Conservation (phyloP, 2,888 invertebrate species). For the Drosophila nigricruria region DNA sequence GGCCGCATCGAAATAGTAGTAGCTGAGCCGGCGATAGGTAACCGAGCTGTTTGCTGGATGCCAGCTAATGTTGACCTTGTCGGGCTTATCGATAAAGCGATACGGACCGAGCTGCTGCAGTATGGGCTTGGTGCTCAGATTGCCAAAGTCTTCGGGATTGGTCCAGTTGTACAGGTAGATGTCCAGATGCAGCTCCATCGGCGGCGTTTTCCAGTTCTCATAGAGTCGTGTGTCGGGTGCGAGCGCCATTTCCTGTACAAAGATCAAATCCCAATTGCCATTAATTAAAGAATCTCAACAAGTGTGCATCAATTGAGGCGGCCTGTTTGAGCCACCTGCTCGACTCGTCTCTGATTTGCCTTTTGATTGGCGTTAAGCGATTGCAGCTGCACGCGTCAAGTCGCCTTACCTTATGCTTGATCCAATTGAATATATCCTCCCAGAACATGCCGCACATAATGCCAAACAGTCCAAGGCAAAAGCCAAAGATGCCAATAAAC, state of each 20-base stretch:
- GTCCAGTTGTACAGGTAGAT: conserved; percentile 93
- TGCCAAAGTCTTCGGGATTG: conserved; percentile 89
- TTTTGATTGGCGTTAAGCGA: conserved; percentile 50
- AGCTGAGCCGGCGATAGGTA: conserved; percentile 89
- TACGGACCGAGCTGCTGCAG: conserved; percentile 88
- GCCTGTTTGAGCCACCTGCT: conserved; percentile 58
- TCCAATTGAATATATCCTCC: conserved; percentile 83
- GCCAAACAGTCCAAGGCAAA: conserved; percentile 78
- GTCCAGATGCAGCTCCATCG: conserved; percentile 88
- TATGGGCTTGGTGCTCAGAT: conserved; percentile 87
- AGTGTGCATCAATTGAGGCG: conserved; percentile 60
- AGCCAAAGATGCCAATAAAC: conserved; percentile 75
- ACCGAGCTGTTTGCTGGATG: conserved; percentile 90
- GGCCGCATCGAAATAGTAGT: conserved; percentile 89
- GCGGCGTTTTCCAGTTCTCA: conserved; percentile 90
- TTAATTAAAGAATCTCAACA: conserved; percentile 67
- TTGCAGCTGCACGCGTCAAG: conserved; percentile 59
- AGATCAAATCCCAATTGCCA: conserved; percentile 59
- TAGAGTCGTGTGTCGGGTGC: conserved; percentile 88
- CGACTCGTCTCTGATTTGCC: neutral
- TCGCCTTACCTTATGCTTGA: conserved; percentile 83
- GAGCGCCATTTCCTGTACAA: conserved; percentile 88
- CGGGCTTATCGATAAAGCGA: conserved; percentile 88
- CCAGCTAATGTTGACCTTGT: conserved; percentile 91
- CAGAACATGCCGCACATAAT: conserved; percentile 84